Base-by-base conservation (phyloP, 2,888 invertebrate species). In the Ectropis crepuscularia region DNA sequence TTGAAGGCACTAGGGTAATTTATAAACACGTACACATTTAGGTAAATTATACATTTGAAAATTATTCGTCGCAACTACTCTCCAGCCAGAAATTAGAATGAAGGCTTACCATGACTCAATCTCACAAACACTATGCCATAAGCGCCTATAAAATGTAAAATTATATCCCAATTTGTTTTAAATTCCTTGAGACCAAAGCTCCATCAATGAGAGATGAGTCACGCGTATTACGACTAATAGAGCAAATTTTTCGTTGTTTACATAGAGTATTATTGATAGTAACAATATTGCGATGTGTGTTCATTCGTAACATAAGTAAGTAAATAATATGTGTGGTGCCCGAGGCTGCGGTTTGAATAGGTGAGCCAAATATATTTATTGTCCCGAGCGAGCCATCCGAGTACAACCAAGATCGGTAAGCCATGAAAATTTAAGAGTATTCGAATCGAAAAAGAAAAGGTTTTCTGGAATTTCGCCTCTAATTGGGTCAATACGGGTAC, bases 361-460 rank as follows among this genome's bases (percentile, higher is more conserved):
- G 72, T 68, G 70, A 69, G 68, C 70, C 69, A 68, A 70, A 70
- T 70, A 69, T 69, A 70, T 72, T 69, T 69, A 70, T 72, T 69
- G 70, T 72, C 70, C 72, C 70, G 48, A 45, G 70, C 64, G 69
- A 63, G 65, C 67, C 61, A 70, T 72, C 68, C 65, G 51, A 47
- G 66, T 65, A 63, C 61, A 58, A 65, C 66, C 64, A 53, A 69
- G 70, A 69, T 69, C 65, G 66, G 59, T 69, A 66, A 70, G 61
- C 66, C 66, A 70, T 69, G 64, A 67, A 67, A 69, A 72, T 72
- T 70, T 67, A 72, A 70, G 68, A 70, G 57, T 63, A 61, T 68
- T 51, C 57, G 57, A 63, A 58, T 65, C 53, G 61, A 57, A 53
- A 67, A 67, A 67, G 61, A 65, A 69, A 66, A 63, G 64, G 61